Evolutionary conservation across 2,797 vertebrate genomes (phyloP).

Genomic region (Carcharodon carcharias): DNA sequence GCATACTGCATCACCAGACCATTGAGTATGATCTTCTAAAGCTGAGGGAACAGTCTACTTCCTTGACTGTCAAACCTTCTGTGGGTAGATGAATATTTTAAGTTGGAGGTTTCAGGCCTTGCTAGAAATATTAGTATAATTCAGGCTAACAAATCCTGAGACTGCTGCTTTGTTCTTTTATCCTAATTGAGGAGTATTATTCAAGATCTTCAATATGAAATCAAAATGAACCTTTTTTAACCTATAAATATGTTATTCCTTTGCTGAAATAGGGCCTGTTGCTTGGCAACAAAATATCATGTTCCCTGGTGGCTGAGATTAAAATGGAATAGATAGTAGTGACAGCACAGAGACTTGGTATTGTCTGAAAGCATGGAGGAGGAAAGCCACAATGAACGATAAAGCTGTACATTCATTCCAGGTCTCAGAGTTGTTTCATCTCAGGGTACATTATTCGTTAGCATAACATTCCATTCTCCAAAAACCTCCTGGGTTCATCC

Average conservation of each 20-base stretch:
- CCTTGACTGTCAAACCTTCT: background rate
- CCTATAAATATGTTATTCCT: constrained; percentile 29
- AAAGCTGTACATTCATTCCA: background rate
- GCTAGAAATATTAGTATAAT: constrained; percentile 21
- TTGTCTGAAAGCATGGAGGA: constrained; percentile 22
- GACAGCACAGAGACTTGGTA: constrained; percentile 26
- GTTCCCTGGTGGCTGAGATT: constrained; percentile 34
- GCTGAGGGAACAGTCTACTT: background rate
- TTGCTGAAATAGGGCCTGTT: background rate
- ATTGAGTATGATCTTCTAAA: background rate
- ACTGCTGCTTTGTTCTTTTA: constrained; percentile 15
- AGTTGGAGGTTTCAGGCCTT: background rate
- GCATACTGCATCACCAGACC: background rate
- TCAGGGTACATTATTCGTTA: background rate
- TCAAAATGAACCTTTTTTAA: constrained; percentile 29
- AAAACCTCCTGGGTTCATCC: background rate
- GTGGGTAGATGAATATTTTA: background rate
- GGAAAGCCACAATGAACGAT: background rate
- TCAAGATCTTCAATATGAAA: constrained; percentile 24
- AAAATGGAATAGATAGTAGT: constrained; percentile 28
- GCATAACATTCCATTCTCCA: background rate
- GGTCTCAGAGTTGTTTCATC: background rate
- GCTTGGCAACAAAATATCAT: constrained; percentile 35
- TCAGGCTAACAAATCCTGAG: constrained; percentile 4
- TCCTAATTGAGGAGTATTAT: constrained; percentile 9